Evolutionary conservation across 2,113 vertebrate species (phyloP).

Genomic region (Perca fluviatilis): DNA sequence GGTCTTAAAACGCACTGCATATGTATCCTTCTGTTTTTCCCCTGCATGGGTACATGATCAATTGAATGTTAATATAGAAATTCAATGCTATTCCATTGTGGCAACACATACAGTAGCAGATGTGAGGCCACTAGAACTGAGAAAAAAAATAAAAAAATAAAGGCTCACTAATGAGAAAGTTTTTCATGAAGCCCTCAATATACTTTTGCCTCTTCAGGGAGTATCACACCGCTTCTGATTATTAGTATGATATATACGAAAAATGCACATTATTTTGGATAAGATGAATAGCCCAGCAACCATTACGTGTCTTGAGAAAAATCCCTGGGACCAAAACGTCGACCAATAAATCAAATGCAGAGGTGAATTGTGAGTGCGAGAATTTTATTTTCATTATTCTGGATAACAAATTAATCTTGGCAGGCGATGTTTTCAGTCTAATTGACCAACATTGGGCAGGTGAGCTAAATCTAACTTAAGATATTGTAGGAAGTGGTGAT

Average conservation of each 20-base stretch:
- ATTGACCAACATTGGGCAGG: background rate
- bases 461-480: background rate
- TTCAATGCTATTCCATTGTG: background rate
- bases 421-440: background rate
- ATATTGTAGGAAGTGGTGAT: background rate
- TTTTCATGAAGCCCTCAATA: background rate
- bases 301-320: no score
- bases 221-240: background rate
- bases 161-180: background rate
- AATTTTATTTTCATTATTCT: background rate
- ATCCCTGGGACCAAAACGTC: no score
- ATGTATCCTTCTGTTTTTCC: background rate
- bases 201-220: background rate
- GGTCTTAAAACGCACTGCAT: background rate
- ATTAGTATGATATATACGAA: background rate
- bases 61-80: background rate
- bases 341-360: no score
- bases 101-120: background rate
- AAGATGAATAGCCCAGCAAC: no score
- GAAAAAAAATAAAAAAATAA: background rate
- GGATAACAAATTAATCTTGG: background rate
- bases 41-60: background rate
- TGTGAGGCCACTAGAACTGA: background rate
- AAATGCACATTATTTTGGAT: background rate
- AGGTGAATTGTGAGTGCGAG: no score